These are phyloP conservation scores for Gerris lacustris DNA, from an alignment of 2,888 invertebrate genomes.

Conservation along the genomic window DNA sequence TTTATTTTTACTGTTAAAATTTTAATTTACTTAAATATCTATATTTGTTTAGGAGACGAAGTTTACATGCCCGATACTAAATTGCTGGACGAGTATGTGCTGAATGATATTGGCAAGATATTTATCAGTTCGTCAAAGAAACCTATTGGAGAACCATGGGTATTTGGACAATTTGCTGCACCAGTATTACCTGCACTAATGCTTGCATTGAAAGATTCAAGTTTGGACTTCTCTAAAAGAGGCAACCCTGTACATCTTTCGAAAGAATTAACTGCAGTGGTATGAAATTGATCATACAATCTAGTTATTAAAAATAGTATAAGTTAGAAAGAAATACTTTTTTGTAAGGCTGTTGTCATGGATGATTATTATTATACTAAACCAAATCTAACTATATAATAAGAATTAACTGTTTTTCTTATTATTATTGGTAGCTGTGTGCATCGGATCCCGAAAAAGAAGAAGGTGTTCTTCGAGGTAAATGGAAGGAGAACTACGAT, in stretches of 20 bases:
- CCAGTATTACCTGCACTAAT: conserved; percentile 56
- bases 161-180: conserved; percentile 68
- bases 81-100: conserved; percentile 60
- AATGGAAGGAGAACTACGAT: conserved; percentile 55
- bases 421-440: background rate
- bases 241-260: conserved; percentile 59
- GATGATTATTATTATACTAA: no score
- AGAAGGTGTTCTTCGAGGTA: conserved; percentile 56
- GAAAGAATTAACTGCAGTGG: conserved; percentile 58
- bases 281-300: conserved; percentile 32
- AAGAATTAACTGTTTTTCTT: no score
- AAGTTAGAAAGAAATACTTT: no score
- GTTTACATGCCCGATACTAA: conserved; percentile 60
- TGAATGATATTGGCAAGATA: conserved; percentile 73
- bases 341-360: no score
- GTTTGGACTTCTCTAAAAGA: conserved; percentile 46
- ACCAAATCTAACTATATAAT: no score
- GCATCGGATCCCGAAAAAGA: conserved; percentile 61
- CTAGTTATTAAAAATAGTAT: no score
- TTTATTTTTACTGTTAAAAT: no score
- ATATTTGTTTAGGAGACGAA: conserved; percentile 49
- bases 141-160: conserved; percentile 66
- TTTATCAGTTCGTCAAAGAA: conserved; percentile 49
- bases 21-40: no score
- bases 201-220: conserved; percentile 55